A percentile compares a stretch with the other conserved stretches of the same genome.
These are phyloP conservation scores for Remorina albescens DNA, from an alignment of 2,797 vertebrate genomes.

Conservation along the genomic window DNA sequence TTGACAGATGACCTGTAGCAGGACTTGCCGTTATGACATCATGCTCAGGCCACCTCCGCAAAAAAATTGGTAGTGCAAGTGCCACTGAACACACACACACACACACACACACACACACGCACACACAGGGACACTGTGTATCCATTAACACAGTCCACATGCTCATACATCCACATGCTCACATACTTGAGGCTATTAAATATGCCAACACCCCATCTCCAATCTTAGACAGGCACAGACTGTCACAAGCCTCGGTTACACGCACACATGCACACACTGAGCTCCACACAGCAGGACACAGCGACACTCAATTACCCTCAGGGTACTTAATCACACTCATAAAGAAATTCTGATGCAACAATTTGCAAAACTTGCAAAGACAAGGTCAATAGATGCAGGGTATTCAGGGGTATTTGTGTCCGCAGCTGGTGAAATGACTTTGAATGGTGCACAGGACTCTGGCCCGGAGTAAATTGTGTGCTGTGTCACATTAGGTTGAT, in stretches of 20 bases:
- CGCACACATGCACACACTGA: constrained; percentile 49
- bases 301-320: constrained; percentile 46
- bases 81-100: neutral
- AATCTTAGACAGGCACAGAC: constrained; percentile 52
- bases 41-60: constrained; percentile 7
- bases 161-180: constrained; percentile 38
- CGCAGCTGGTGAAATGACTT: constrained; percentile 50
- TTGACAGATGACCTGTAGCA: constrained; percentile 44
- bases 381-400: constrained; percentile 66
- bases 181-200: constrained; percentile 59
- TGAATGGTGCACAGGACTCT: constrained; percentile 46
- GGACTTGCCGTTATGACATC: constrained; percentile 36
- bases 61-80: neutral
- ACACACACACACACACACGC: constrained; percentile 6
- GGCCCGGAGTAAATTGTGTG: constrained; percentile 54
- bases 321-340: constrained; percentile 53
- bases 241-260: constrained; percentile 51
- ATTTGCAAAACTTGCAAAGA: constrained; percentile 59
- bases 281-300: constrained; percentile 50
- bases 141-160: constrained; percentile 19
- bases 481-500: constrained; percentile 59
- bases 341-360: constrained; percentile 65
- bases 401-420: constrained; percentile 39
- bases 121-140: constrained; percentile 4
- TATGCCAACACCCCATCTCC: constrained; percentile 64